Evolutionary conservation across 2,888 invertebrate species (phyloP).

Genomic region (Eupithecia centaureata): DNA sequence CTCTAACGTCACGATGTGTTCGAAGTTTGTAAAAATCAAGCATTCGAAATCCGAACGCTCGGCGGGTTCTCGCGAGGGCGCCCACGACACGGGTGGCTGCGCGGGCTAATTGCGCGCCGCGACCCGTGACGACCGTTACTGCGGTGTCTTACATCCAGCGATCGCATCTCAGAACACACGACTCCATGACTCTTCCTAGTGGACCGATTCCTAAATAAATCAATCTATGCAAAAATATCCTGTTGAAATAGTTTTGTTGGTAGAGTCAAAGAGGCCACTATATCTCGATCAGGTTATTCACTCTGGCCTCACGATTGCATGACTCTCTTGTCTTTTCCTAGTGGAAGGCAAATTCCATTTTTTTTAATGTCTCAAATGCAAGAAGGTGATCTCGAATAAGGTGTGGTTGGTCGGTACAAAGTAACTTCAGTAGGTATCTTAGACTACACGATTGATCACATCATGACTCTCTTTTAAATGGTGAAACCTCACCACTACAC

Average conservation of each 20-base stretch:
- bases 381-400: too few relatives aligned
- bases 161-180: constrained; percentile 24
- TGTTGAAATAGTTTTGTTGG: not conserved
- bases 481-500: too few relatives aligned
- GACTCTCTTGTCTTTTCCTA: not conserved
- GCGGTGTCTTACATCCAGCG: constrained; percentile 33
- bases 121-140: constrained; percentile 65
- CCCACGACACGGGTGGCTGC: constrained; percentile 58
- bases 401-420: too few relatives aligned
- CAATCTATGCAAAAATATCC: not conserved
- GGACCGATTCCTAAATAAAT: not conserved
- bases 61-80: constrained; percentile 19
- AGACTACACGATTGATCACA: too few relatives aligned
- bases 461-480: too few relatives aligned
- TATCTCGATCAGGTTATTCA: not conserved
- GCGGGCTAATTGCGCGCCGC: constrained; percentile 66
- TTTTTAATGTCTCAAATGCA: too few relatives aligned
- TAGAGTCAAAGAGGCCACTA: not conserved
- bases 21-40: constrained; percentile 27
- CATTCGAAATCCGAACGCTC: constrained; percentile 27
- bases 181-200: constrained; percentile 4
- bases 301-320: too few relatives aligned
- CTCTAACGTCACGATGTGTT: not conserved
- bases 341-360: too few relatives aligned
- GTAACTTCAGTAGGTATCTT: too few relatives aligned